A percentile compares a stretch with the other conserved stretches of the same genome.
Conservation (phyloP, 2,888 invertebrate species). For the Apamea anceps region DNA sequence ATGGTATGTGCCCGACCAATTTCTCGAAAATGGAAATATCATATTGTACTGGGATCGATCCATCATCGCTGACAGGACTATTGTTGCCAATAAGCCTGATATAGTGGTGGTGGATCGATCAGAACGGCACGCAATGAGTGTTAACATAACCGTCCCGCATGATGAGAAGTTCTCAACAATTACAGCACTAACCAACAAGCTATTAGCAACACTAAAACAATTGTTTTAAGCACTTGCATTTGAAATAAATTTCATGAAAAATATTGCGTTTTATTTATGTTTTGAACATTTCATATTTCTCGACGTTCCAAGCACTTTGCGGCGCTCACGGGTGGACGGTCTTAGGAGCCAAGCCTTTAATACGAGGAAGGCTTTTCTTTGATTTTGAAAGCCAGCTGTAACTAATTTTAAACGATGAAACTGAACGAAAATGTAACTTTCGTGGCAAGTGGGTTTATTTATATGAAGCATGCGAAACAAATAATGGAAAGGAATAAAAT, state of each 20-base stretch:
- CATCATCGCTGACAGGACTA: too few relatives aligned
- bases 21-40: too few relatives aligned
- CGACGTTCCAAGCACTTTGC: constrained; percentile 23
- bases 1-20: too few relatives aligned
- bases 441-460: neutral
- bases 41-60: too few relatives aligned
- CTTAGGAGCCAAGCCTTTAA: constrained; percentile 34
- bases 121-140: too few relatives aligned
- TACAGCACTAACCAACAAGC: neutral
- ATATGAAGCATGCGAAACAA: neutral
- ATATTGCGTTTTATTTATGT: constrained; percentile 13
- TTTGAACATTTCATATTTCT: constrained; percentile 42
- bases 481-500: neutral
- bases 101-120: too few relatives aligned
- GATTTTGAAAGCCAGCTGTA: constrained; percentile 22
- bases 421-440: neutral
- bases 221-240: neutral
- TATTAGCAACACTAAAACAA: neutral
- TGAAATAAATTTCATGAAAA: constrained; percentile 27
- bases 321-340: constrained; percentile 20
- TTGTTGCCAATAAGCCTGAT: too few relatives aligned
- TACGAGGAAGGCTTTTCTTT: constrained; percentile 14
- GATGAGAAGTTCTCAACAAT: neutral
- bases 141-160: too few relatives aligned
- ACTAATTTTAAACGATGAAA: neutral